Evolutionary conservation across 1,140 invertebrate genomes (phyloP), one percentile per base, ranked within the genome.

Genomic region (Drosophila pachea): DNA sequence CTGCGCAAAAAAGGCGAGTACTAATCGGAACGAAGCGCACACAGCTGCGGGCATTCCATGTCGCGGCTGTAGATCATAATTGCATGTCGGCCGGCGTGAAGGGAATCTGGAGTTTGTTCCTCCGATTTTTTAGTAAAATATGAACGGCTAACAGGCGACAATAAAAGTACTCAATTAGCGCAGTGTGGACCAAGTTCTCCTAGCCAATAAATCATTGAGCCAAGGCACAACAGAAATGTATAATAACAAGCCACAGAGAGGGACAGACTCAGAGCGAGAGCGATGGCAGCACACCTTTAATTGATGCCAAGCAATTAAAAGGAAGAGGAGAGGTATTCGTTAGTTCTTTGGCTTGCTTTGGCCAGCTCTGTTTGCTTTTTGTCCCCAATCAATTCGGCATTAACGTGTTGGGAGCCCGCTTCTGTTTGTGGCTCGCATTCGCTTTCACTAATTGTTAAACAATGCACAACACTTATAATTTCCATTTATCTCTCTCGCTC

Each of bases 1-100:
- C 68, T 75, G 74, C 55, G 71, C 59, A 81, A 84, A 81, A 70
- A 81, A 86, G 81, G 74, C 5, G 14, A 4, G 12, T 70, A 76
- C 76, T 72, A 79, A 76, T 73, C 69, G 66, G 32, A 49, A 48
- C 72, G 35, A 58, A 58, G 59, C 43, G 61, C 68, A 52, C 14
- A 14, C 35, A 48, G 33, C 40, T 59, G 14, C 47, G 40, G 45
- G 45, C 35, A 66, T 42, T 68, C 62, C 36, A 58, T 60, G 59
- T 65, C 62, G 62, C 22, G 43, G 33, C 7, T 16, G 43, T 49
- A 55, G 60, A 66, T 71, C 67, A 73, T 73, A 70, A 73, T 70
- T 73, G 71, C 50, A 36, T 60, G 48, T 52, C 68, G 42, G 40
- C 47, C 48, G 59, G 42, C 49, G 36, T 22, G 50, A 29, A 22